Base-by-base conservation (phyloP, 2,113 vertebrate genomes). In the Pachycephala philippinensis region DNA sequence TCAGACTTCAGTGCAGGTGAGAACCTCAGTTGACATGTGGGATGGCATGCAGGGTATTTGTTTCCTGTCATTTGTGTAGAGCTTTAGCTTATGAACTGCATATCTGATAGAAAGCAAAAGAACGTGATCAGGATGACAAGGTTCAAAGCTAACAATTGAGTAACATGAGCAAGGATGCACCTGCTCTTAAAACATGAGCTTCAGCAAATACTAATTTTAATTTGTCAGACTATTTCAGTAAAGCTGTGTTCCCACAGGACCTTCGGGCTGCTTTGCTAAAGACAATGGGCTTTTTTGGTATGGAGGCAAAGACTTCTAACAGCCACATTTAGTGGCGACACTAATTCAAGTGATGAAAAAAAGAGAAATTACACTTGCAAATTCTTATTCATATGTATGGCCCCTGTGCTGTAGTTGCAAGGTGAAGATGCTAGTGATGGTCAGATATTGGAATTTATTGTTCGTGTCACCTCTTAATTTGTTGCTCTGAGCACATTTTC, bases 151-250 rank as follows among this genome's bases (percentile, higher is more conserved):
- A 94, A 93, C 82, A 95, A 59, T 69, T 91, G 75, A 80, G 50
- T 65, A 65, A 71, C 50, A n/a, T 22, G 84, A 93, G 35, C 74
- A 83, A 94, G 91, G 90, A 96, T 94, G 66, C 94, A 95, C 93
- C 89, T 97, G 87, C 33, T 87, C 35, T 74, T 74, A 70, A 70
- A 94, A 76, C 31, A 35, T 42, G 63, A 39, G 85, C 68, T 88
- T 47, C 35, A 74, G 66, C 63, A 77, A 95, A 69, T 50, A 42
- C 30, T 87, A 3, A 10, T 79, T 93, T 86, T 37, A 35, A 70
- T 60, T 84, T 18, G 19, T 77, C 59, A 64, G 37, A 14, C 28
- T 93, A 21, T 94, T 94, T 91, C 50, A 66, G 63, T 59, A 80
- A 35, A 59, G 52, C 53, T 1, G 0, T 28, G 42, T 52, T 95